These are phyloP conservation scores for Promerops cafer DNA, from an alignment of 2,113 vertebrate genomes.

Conservation along the genomic window DNA sequence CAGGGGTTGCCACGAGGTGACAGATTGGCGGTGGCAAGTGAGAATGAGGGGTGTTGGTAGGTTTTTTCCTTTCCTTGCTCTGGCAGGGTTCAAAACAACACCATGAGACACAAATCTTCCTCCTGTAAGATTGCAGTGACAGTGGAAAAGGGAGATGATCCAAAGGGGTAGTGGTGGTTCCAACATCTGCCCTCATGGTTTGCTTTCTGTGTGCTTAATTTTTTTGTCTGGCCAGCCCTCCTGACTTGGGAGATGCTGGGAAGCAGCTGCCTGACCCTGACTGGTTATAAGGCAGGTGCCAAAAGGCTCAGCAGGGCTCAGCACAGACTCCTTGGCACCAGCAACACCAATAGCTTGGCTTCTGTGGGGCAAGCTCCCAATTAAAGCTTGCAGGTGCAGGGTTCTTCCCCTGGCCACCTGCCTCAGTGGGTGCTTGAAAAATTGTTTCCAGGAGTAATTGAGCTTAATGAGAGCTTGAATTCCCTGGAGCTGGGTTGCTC, in stretches of 20 bases:
- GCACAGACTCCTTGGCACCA: conserved; percentile 38
- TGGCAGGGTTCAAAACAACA: neutral
- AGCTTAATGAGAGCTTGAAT: neutral
- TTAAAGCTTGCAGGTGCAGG: neutral
- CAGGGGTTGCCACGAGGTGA: neutral
- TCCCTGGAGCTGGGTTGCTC: neutral
- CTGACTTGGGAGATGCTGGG: fast-evolving
- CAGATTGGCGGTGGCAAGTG: neutral
- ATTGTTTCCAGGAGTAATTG: neutral
- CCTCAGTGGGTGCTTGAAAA: neutral
- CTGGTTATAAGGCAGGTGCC: neutral
- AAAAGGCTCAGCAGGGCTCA: neutral
- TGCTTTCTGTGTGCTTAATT: neutral
- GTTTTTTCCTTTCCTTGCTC: neutral
- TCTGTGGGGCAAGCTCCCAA: neutral
- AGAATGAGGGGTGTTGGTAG: fast-evolving
- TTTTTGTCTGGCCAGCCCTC: neutral
- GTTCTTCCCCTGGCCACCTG: neutral
- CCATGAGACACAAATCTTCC: neutral
- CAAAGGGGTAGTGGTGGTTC: neutral
- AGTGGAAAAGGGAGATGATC: neutral
- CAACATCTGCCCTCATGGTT: neutral
- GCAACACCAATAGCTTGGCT: neutral
- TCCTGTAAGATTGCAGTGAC: neutral
- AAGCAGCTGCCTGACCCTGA: neutral